Evolutionary conservation across 2,888 invertebrate species (phyloP), one percentile per base, ranked within the genome.

Genomic region (Lutraria lutraria): DNA sequence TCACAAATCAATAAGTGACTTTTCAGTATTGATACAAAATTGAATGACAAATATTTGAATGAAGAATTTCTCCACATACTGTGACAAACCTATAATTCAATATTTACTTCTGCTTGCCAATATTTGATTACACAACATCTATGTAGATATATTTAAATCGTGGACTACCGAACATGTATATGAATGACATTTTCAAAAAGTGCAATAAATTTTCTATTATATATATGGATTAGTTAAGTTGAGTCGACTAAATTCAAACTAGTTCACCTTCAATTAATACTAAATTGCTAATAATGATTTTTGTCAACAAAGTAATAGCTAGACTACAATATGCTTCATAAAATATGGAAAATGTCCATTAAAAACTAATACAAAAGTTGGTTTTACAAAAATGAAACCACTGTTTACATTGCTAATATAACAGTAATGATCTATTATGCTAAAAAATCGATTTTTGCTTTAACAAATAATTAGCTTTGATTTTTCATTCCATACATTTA

Each of bases 41-140:
- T 25, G 63, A 68, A 68, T 68, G n/a, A 68, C 63, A 68, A 68
- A 68, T 68, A 68, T 68, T 68, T 68, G 25, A 68, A 68, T 25
- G 2, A 1, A 68, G 25, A 68, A 56, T 25, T 68, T 68, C 25
- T 10, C 10, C 19, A 68, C n/a, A 68, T 25, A 68, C 63, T 31
- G 34, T 31, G 29, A 76, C 76, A 76, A 76, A 76, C 34, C 76
- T 6, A 16, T 34, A 76, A 76, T 76, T 76, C 76, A 76, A 76
- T 76, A 76, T 76, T 76, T 76, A 76, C 31, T 19, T 34, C 13
- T n/a, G 31, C 76, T 25, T 29, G 76, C 76, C 25, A 76, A 29
- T 76, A 76, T 76, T 76, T 76, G 31, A 76, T 34, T 76, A 76
- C 34, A 34, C 34, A 76, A 76, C 16, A 25, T 34, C 34, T 76